Base-by-base conservation (phyloP, 1,140 invertebrate species). In the Sycobia sp. region DNA sequence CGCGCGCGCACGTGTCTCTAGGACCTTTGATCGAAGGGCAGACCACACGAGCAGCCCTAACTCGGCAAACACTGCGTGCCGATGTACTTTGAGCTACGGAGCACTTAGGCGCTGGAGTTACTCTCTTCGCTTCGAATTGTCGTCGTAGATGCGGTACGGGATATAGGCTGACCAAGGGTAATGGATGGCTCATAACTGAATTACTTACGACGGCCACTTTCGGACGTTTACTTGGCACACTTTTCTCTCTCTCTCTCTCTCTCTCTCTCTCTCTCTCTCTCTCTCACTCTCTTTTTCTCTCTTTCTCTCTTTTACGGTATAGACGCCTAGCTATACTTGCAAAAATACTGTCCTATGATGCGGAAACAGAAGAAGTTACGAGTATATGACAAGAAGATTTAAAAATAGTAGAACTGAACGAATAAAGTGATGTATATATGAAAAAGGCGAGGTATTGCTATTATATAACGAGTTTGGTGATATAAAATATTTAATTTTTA, bases 181-280 rank as follows among this genome's bases (percentile, higher is more conserved):
- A 67, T 67, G 62, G 67, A 69, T 65, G 65, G 62, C 53, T 69
- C 65, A 67, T 69, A 69, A 69, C 62, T 55, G 58, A 69, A 55
- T 69, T 69, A 69, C 62, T 60, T 58, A 43, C 41, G 58, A 54
- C 51, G 50, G 27, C 27, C 41, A 58, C 50, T 41, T 46, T 56
- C n/a, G 38, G 39, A 39, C 53, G 54, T 32, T 44, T 44, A 46
- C 50, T 20, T 29, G 20, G 8, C 49, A 53, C 22, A 44, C 18
- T 23, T 20, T 32, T 11, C 29, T 53, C 39, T 38, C 14, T 53
- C 20, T 43, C 59, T 62, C 14, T 49, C 18, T 22, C n/a, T 34
- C 8, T 34, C 25, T 43, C 32, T 43, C 8, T 46, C 25, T 36
- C 29, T 44, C 41, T 25, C 23, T 29, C 23, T 47, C 47, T 34